Percentiles rank a stretch among this genome's conserved stretches.
Conservation (phyloP, 2,888 invertebrate species). For the Apodemia zela region DNA sequence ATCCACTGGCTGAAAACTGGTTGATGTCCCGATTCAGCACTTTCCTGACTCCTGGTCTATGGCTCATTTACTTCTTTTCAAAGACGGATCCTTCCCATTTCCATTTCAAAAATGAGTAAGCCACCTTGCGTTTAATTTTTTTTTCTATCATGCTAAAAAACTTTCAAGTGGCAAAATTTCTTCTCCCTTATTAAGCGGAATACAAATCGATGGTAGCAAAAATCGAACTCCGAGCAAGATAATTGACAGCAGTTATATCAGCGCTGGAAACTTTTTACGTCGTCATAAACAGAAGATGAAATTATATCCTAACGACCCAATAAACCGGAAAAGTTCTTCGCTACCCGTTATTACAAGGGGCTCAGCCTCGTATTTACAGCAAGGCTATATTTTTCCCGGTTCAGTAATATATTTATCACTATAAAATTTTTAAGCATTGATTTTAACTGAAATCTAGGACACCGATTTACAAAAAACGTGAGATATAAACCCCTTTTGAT, state of each 20-base stretch:
- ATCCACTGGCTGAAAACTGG: too few species aligned
- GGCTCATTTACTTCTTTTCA: too few species aligned
- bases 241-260: conserved; percentile 38
- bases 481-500: neutral
- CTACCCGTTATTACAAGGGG: conserved; percentile 59
- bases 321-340: conserved; percentile 72
- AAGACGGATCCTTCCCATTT: too few species aligned
- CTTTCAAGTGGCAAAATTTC: neutral
- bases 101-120: too few species aligned
- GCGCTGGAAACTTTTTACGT: conserved; percentile 71
- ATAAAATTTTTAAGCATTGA: conserved; percentile 12
- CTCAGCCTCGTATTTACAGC: conserved; percentile 32
- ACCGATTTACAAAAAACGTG: neutral
- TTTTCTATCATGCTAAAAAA: neutral
- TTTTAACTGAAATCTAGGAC: neutral
- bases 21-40: too few species aligned
- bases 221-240: conserved; percentile 19
- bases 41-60: too few species aligned
- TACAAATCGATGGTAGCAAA: conserved; percentile 10
- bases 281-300: conserved; percentile 76
- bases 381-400: conserved; percentile 19
- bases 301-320: conserved; percentile 76
- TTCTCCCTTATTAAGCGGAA: neutral
- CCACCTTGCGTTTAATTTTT: too few species aligned
- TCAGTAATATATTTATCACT: conserved; percentile 23